These are phyloP conservation scores for Netelia inedita DNA, from an alignment of 2,888 invertebrate genomes.

Conservation along the genomic window DNA sequence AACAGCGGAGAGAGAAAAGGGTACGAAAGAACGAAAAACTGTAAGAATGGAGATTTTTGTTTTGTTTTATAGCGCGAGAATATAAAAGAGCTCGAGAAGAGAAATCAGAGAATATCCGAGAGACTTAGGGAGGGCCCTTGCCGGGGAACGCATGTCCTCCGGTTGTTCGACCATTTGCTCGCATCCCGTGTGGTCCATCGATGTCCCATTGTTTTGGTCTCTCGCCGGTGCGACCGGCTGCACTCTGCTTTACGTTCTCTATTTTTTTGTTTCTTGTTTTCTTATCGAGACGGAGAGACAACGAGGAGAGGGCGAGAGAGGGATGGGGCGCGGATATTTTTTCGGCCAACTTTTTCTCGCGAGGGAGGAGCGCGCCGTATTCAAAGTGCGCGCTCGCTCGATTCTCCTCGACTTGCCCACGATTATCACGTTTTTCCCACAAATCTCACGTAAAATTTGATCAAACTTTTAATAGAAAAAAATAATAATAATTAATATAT, in stretches of 20 bases:
- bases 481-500: neutral
- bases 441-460: slow-evolving; percentile 11
- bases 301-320: slow-evolving; percentile 24
- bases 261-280: neutral
- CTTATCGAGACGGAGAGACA: neutral
- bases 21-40: slow-evolving; percentile 18
- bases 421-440: slow-evolving; percentile 55
- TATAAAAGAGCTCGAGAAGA: slow-evolving; percentile 51
- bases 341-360: slow-evolving; percentile 36
- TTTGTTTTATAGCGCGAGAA: slow-evolving; percentile 49
- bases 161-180: slow-evolving; percentile 85
- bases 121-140: slow-evolving; percentile 73
- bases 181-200: slow-evolving; percentile 85
- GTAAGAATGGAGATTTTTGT: slow-evolving; percentile 18
- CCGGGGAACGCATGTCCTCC: slow-evolving; percentile 84
- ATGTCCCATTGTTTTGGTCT: slow-evolving; percentile 84
- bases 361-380: slow-evolving; percentile 74
- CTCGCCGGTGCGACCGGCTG: slow-evolving; percentile 73
- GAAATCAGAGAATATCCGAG: slow-evolving; percentile 66
- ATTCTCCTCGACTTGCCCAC: slow-evolving; percentile 81
- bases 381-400: slow-evolving; percentile 79
- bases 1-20: slow-evolving; percentile 13
- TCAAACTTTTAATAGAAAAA: neutral
- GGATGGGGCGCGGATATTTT: neutral
- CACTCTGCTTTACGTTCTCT: neutral